phyloP scores from a whole-genome alignment of 2,797 vertebrate species.

The Leptoclinus maculatus region DNA sequence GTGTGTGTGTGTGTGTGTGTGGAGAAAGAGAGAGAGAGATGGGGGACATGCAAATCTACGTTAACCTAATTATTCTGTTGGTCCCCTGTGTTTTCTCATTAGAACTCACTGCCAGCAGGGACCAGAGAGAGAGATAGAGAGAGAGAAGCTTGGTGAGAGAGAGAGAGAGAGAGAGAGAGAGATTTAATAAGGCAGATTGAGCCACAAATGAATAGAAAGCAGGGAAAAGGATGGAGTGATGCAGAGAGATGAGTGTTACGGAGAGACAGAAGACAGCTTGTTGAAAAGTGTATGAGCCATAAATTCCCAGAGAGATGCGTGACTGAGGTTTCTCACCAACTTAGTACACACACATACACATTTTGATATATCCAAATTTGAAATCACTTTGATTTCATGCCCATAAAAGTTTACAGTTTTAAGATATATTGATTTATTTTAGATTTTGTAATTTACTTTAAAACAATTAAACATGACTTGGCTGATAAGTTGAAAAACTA shows the following conservation, averaged over 20 bases:
- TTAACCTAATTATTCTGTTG: conserved; percentile 82
- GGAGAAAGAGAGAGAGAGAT: conserved; percentile 19
- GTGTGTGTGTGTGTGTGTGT: conserved; percentile 3
- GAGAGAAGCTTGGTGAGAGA: neutral
- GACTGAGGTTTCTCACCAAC: conserved; percentile 37
- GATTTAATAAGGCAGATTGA: conserved; percentile 57
- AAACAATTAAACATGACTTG: neutral
- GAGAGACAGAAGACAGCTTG: conserved; percentile 45
- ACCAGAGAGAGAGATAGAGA: conserved; percentile 29
- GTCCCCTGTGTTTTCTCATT: conserved; percentile 79
- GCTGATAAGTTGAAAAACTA: neutral
- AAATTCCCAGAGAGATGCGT: conserved; percentile 53
- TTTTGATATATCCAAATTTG: neutral
- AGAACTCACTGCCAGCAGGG: conserved; percentile 68
- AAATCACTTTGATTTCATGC: neutral
- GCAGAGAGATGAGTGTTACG: conserved; percentile 41
- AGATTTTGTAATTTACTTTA: neutral
- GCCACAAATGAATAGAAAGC: conserved; percentile 62
- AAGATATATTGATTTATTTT: neutral
- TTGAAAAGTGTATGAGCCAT: conserved; percentile 60
- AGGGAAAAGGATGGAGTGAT: conserved; percentile 39
- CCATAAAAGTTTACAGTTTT: neutral
- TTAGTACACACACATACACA: neutral
- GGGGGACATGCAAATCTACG: conserved; percentile 69
- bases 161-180: conserved; percentile 14